Evolutionary conservation across 2,113 vertebrate species (phyloP).

Genomic region (Pomatorhinus ruficollis): DNA sequence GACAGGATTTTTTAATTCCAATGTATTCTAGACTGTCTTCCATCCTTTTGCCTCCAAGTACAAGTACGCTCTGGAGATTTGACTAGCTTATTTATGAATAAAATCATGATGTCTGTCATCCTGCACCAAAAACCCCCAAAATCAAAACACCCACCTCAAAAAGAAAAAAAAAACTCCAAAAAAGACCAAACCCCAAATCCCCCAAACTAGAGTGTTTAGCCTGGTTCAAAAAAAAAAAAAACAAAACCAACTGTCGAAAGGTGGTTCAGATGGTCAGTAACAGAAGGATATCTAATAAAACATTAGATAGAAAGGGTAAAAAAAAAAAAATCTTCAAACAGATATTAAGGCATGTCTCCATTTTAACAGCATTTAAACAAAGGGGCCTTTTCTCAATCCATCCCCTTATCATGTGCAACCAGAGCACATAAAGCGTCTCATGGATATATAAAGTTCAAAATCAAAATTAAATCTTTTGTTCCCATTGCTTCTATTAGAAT

Average conservation of each 20-base stretch:
- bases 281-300: not conserved
- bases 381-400: not conserved
- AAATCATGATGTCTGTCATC: fast-evolving
- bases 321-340: not conserved
- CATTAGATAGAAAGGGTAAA: not conserved
- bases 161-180: no score
- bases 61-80: not conserved
- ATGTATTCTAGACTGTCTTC: not conserved
- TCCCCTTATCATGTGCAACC: not conserved
- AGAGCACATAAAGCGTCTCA: not conserved
- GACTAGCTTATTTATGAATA: not conserved
- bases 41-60: not conserved
- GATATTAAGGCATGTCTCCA: not conserved
- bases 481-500: not conserved
- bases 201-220: not conserved
- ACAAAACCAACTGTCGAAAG: not conserved
- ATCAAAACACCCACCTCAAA: not conserved
- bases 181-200: not conserved
- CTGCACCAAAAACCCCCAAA: not conserved
- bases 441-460: not conserved
- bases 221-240: not conserved
- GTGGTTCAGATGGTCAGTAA: not conserved
- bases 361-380: not conserved
- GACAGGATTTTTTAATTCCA: not conserved
- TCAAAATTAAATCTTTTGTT: not conserved